Evolutionary conservation across 2,888 invertebrate genomes (phyloP).

Genomic region (Athalia circularis): DNA sequence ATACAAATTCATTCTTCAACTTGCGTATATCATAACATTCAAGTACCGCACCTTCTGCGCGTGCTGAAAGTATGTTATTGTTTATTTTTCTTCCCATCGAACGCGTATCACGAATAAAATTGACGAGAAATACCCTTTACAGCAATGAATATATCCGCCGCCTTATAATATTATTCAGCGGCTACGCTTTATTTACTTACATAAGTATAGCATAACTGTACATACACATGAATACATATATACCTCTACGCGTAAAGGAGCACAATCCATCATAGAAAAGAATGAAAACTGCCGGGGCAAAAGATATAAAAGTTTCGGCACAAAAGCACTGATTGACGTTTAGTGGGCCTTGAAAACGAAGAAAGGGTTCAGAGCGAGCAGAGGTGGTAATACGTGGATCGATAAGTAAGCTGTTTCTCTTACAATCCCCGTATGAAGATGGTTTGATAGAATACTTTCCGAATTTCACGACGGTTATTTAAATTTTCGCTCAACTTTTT

Average conservation of each 20-base stretch:
- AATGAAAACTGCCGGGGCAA: slow-evolving; percentile 17
- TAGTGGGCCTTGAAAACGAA: slow-evolving; percentile 11
- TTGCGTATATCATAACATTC: too few relatives aligned
- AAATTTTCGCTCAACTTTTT: too few relatives aligned
- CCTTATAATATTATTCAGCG: too few relatives aligned
- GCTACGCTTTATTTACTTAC: too few relatives aligned
- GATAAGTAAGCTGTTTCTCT: background rate
- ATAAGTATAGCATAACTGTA: too few relatives aligned
- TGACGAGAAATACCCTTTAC: too few relatives aligned
- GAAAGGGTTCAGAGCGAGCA: background rate
- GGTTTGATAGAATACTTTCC: background rate
- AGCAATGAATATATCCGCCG: too few relatives aligned
- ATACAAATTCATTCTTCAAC: too few relatives aligned
- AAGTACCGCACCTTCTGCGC: too few relatives aligned
- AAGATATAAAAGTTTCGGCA: slow-evolving; percentile 19
- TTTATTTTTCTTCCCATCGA: too few relatives aligned
- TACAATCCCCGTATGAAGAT: background rate
- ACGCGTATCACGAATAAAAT: too few relatives aligned
- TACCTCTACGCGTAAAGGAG: background rate
- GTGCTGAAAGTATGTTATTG: too few relatives aligned
- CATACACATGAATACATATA: background rate
- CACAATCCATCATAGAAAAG: slow-evolving; percentile 30
- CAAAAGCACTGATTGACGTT: slow-evolving; percentile 33
- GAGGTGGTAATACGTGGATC: background rate
- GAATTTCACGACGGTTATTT: background rate